Percentiles rank a stretch among this genome's conserved stretches.
Evolutionary conservation across 2,888 invertebrate species (phyloP).

Genomic region (Tenthredo notha): DNA sequence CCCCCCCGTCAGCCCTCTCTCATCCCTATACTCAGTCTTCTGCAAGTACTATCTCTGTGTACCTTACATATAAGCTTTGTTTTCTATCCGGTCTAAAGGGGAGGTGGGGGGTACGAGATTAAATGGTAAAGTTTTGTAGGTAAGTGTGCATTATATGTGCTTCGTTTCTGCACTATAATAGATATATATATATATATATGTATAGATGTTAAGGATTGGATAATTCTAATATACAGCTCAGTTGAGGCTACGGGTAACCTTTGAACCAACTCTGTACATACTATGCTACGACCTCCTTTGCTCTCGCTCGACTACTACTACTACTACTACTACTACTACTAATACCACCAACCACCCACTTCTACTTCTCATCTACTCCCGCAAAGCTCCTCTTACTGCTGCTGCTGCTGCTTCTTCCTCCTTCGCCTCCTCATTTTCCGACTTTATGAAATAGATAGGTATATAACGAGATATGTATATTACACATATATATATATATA

Average conservation of each 20-base stretch:
- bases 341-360: slow-evolving; percentile 33
- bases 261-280: slow-evolving; percentile 36
- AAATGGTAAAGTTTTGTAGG: slow-evolving; percentile 26
- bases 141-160: slow-evolving; percentile 30
- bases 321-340: slow-evolving; percentile 19
- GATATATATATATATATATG: background rate
- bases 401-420: slow-evolving; percentile 8
- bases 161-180: background rate
- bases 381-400: slow-evolving; percentile 41
- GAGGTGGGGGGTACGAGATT: slow-evolving; percentile 14
- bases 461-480: background rate
- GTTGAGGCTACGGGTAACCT: slow-evolving; percentile 3
- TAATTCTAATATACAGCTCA: slow-evolving; percentile 37
- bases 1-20: too few species aligned
- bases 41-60: background rate
- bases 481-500: background rate
- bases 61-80: slow-evolving; percentile 19
- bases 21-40: background rate
- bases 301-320: slow-evolving; percentile 10
- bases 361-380: slow-evolving; percentile 33
- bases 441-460: background rate
- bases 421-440: background rate
- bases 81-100: slow-evolving; percentile 4
- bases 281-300: slow-evolving; percentile 1
- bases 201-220: slow-evolving; percentile 1